Evolutionary conservation across 2,113 vertebrate genomes (phyloP).

Genomic region (Ia io): DNA sequence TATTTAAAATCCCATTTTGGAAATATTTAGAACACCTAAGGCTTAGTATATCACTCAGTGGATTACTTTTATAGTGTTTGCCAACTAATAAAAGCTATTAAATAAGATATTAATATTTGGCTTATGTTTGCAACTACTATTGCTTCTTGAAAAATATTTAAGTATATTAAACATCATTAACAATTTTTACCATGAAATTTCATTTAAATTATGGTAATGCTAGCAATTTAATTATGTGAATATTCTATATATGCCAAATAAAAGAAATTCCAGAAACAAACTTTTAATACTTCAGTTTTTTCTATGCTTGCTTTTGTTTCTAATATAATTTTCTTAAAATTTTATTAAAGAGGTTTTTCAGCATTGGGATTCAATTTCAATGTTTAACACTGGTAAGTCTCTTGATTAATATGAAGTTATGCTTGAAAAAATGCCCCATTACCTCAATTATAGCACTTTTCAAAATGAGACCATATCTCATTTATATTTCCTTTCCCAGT

Average conservation of each 20-base stretch:
- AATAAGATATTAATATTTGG: neutral
- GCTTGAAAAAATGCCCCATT: neutral
- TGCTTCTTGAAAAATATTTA: neutral
- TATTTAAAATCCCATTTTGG: neutral
- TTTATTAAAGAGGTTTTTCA: neutral
- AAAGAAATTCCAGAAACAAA: neutral
- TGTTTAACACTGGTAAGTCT: neutral
- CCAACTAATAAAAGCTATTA: neutral
- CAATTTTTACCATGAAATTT: neutral
- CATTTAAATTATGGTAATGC: neutral
- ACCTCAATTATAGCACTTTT: neutral
- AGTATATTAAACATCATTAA: neutral
- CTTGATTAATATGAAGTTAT: neutral
- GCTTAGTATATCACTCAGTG: neutral
- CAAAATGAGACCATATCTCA: neutral
- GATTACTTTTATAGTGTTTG: neutral
- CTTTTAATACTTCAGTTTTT: neutral
- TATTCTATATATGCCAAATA: neutral
- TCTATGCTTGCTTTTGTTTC: neutral
- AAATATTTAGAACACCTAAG: neutral
- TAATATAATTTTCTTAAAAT: neutral
- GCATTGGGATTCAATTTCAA: neutral
- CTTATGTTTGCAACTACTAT: neutral
- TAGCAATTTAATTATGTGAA: neutral
- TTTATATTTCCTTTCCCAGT: constrained; percentile 1